These are phyloP conservation scores for Notodonta ziczac DNA, from an alignment of 2,888 invertebrate species.

Conservation along the genomic window DNA sequence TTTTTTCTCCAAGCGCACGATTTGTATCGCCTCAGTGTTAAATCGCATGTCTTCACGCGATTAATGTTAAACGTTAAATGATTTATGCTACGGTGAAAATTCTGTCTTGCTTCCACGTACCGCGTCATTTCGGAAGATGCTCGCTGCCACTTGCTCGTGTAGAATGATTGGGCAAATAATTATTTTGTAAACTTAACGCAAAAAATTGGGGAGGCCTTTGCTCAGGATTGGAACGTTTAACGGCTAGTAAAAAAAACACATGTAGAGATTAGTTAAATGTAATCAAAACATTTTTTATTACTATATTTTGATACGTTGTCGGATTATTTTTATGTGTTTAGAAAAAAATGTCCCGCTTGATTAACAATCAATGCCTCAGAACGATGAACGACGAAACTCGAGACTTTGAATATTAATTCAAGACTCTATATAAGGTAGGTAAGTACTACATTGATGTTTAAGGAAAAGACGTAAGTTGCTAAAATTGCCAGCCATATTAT, in stretches of 20 bases:
- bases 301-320: not conserved
- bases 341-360: not conserved
- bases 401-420: too few relatives aligned
- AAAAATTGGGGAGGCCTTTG: too few relatives aligned
- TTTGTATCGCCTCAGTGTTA: constrained; percentile 54
- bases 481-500: not conserved
- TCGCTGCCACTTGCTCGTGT: not conserved
- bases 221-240: too few relatives aligned
- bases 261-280: constrained; percentile 2
- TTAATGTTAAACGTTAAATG: constrained; percentile 53
- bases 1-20: constrained; percentile 45
- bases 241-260: too few relatives aligned
- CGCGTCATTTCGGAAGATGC: constrained; percentile 31
- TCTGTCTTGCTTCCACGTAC: constrained; percentile 38
- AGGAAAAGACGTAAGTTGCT: not conserved
- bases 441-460: not conserved
- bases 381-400: not conserved
- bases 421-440: not conserved
- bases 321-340: not conserved
- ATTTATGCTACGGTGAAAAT: constrained; percentile 50
- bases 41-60: constrained; percentile 56
- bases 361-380: not conserved
- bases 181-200: not conserved
- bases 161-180: constrained; percentile 1
- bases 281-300: constrained; percentile 4